Evolutionary conservation across 2,113 vertebrate genomes (phyloP), one percentile per base, ranked within the genome.

Genomic region (Lonchura striata): DNA sequence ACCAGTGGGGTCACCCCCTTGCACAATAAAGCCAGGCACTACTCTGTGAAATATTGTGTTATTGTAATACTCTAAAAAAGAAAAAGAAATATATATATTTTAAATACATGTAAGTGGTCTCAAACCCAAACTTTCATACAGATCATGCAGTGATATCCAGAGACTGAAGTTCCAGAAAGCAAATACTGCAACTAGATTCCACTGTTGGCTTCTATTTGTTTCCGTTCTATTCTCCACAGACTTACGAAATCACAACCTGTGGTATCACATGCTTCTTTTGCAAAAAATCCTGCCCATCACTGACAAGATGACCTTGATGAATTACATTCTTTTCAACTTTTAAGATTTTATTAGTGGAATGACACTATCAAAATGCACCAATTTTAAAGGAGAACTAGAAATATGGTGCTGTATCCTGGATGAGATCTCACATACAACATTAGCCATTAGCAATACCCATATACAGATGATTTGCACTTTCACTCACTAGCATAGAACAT

Each of bases 1-100:
- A 64, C 99, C 99, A 50, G 99, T 99, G 27, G 99, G 99, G 96
- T 99, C 99, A 66, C 99, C 99, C 3, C 99, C 99, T 96, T 99
- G 99, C 50, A 99, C 97, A 85, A 99, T 99, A 96, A 99, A 99
- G 4, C 99, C 99, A 49, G 97, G 99, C 12, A 99, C 99, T 94
- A 99, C 99, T 90, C 99, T 97, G 90, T 99, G 99, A 97, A 99
- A 99, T 95, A 99, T 81, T 54, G 99, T 99, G 49, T 99, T 99
- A 92, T 99, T 98, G 59, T 99, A 99, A 97, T 99, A 99, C 53
- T 98, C 99, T 99, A n/a, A 7, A 95, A 82, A 41, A 85, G 83
- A 33, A 8, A 23, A 18, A n/a, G n/a, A n/a, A 14, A 8, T 9
- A 31, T 39, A 68, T 52, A n/a, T n/a, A n/a, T n/a, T n/a, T n/a